Evolutionary conservation across 1,140 invertebrate genomes (phyloP).

Genomic region (Drosophila guanche): DNA sequence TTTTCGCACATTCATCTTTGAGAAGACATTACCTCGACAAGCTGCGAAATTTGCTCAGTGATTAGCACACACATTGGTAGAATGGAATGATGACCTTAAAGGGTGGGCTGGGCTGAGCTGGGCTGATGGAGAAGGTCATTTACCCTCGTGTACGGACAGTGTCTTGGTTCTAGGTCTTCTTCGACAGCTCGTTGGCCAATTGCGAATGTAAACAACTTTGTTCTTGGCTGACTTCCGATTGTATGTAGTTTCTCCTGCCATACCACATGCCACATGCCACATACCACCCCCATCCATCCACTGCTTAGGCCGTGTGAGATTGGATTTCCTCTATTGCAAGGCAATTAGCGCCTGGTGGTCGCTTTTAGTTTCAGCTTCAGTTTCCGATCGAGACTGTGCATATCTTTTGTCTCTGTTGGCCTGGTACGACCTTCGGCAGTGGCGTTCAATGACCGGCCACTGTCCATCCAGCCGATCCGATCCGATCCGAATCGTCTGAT

Average conservation of each 20-base stretch:
- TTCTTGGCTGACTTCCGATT: slow-evolving; percentile 46
- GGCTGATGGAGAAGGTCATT: slow-evolving; percentile 13
- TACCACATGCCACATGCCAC: neutral
- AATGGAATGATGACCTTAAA: neutral
- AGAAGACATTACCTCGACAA: slow-evolving; percentile 49
- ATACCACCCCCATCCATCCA: no score
- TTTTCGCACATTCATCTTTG: slow-evolving; percentile 45
- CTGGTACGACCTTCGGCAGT: slow-evolving; percentile 38
- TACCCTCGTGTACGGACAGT: neutral
- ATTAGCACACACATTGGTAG: slow-evolving; percentile 51
- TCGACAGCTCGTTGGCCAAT: slow-evolving; percentile 6
- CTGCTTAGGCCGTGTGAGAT: slow-evolving; percentile 2
- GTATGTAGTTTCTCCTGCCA: neutral
- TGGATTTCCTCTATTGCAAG: slow-evolving; percentile 18
- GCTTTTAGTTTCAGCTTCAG: neutral
- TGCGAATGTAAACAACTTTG: slow-evolving; percentile 35
- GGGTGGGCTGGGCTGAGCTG: neutral
- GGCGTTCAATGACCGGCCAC: slow-evolving; percentile 70
- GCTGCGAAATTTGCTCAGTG: slow-evolving; percentile 62
- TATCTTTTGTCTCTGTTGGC: slow-evolving; percentile 16
- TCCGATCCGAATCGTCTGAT: slow-evolving; percentile 5
- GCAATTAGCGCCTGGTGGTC: slow-evolving; percentile 46
- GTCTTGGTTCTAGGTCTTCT: slow-evolving; percentile 16
- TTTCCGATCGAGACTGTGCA: slow-evolving; percentile 3
- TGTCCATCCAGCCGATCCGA: slow-evolving; percentile 20